Evolutionary conservation across 1,140 invertebrate species (phyloP).

Genomic region (Drosophila paulistorum): DNA sequence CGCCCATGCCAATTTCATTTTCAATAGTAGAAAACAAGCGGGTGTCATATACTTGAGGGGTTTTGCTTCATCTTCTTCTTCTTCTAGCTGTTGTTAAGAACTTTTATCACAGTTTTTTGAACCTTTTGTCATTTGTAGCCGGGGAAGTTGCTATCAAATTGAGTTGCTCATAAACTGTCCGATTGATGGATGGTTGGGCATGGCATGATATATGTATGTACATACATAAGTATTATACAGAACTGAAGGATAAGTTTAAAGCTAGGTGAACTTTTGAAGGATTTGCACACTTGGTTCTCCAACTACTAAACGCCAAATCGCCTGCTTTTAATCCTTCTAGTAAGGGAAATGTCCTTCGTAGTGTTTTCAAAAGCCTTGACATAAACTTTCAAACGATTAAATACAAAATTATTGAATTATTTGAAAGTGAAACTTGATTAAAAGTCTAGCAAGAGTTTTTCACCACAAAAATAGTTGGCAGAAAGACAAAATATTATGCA

Average conservation of each 20-base stretch:
- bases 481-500: background rate
- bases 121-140: constrained; percentile 81
- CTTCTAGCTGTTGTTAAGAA: constrained; percentile 11
- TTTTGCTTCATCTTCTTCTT: constrained; percentile 32
- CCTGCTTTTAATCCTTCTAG: too few species aligned
- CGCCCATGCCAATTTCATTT: constrained; percentile 66
- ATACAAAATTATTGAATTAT: too few species aligned
- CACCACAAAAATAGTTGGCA: background rate
- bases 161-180: constrained; percentile 79
- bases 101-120: constrained; percentile 66
- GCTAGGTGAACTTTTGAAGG: too few species aligned
- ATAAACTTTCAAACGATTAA: too few species aligned
- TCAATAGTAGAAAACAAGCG: constrained; percentile 72
- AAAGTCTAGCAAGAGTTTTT: too few species aligned
- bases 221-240: background rate
- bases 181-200: background rate
- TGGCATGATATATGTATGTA: background rate
- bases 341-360: too few species aligned
- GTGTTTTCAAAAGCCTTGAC: background rate
- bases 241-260: background rate
- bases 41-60: constrained; percentile 69
- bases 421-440: too few species aligned
- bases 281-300: too few species aligned
- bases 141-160: constrained; percentile 82
- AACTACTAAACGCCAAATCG: too few species aligned